These are phyloP conservation scores for Catocala sponsa DNA, from an alignment of 2,888 invertebrate genomes.

Conservation along the genomic window DNA sequence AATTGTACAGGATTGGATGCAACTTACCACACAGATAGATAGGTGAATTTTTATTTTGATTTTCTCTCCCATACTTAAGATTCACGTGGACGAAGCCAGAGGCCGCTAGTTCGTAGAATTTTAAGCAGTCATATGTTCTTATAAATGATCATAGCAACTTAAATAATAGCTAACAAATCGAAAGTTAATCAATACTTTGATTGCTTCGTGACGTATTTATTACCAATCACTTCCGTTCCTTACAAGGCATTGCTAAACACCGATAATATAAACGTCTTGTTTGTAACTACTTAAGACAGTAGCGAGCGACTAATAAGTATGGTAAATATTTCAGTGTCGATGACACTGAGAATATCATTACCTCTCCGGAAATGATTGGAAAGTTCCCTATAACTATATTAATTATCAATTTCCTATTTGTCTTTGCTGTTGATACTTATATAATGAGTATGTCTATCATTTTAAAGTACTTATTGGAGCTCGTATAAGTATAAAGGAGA, in stretches of 20 bases:
- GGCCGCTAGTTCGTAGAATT: too few relatives aligned
- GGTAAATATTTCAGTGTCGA: slow-evolving; percentile 41
- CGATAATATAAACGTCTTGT: slow-evolving; percentile 31
- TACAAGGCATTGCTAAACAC: slow-evolving; percentile 53
- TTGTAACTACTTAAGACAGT: slow-evolving; percentile 52
- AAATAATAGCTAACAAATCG: too few relatives aligned
- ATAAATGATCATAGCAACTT: too few relatives aligned
- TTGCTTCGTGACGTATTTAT: slow-evolving; percentile 69
- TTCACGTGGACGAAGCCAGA: too few relatives aligned
- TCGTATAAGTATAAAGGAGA: neutral
- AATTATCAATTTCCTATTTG: slow-evolving; percentile 39
- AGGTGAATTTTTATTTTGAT: too few relatives aligned
- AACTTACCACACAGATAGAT: too few relatives aligned
- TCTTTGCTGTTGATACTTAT: neutral
- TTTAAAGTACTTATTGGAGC: neutral
- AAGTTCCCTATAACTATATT: slow-evolving; percentile 29
- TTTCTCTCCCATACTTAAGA: too few relatives aligned
- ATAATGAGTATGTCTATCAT: neutral
- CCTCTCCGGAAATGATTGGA: slow-evolving; percentile 44
- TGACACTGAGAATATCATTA: slow-evolving; percentile 37
- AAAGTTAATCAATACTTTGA: slow-evolving; percentile 40
- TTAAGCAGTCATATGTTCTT: too few relatives aligned
- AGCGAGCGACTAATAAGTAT: slow-evolving; percentile 50
- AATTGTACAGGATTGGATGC: too few relatives aligned
- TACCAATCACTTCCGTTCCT: slow-evolving; percentile 62